These are phyloP conservation scores for Drosophila mimetica DNA, from an alignment of 2,888 invertebrate genomes.

Conservation along the genomic window DNA sequence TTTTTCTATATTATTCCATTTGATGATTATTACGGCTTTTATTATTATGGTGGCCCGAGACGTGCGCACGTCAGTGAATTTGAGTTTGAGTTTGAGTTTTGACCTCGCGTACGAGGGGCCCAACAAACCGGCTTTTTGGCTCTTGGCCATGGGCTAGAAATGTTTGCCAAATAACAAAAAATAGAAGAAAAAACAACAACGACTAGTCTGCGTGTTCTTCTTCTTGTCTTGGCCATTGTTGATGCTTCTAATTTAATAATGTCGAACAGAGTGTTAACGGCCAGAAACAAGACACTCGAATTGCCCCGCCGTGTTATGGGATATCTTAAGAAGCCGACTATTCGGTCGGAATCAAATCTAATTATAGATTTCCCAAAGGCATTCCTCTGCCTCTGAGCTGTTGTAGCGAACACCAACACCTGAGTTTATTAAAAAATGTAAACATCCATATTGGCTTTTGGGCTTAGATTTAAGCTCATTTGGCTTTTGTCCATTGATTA, in stretches of 20 bases:
- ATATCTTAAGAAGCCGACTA: constrained; percentile 23
- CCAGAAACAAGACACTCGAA: constrained; percentile 44
- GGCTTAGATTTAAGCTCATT: neutral
- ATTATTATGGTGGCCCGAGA: constrained; percentile 56
- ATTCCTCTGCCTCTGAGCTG: neutral
- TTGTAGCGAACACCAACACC: neutral
- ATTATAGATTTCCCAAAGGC: constrained; percentile 22
- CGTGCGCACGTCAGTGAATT: constrained; percentile 46
- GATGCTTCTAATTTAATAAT: constrained; percentile 54
- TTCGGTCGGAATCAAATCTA: constrained; percentile 11
- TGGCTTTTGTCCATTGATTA: constrained; percentile 1
- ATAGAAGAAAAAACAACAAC: constrained; percentile 12
- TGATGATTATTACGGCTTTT: constrained; percentile 53
- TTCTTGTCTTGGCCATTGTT: constrained; percentile 16
- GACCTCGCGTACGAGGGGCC: constrained; percentile 37
- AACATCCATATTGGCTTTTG: constrained; percentile 2
- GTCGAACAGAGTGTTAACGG: constrained; percentile 46
- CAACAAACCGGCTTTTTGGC: constrained; percentile 52
- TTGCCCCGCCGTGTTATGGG: constrained; percentile 16
- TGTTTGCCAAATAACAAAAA: constrained; percentile 33
- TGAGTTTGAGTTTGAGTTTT: constrained; percentile 10
- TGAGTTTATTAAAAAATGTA: neutral
- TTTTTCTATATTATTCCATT: constrained; percentile 66
- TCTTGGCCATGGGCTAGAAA: constrained; percentile 68
- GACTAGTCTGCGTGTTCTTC: constrained; percentile 16